Base-by-base conservation (phyloP, 2,797 vertebrate genomes). In the Dromococcyx pavoninus region DNA sequence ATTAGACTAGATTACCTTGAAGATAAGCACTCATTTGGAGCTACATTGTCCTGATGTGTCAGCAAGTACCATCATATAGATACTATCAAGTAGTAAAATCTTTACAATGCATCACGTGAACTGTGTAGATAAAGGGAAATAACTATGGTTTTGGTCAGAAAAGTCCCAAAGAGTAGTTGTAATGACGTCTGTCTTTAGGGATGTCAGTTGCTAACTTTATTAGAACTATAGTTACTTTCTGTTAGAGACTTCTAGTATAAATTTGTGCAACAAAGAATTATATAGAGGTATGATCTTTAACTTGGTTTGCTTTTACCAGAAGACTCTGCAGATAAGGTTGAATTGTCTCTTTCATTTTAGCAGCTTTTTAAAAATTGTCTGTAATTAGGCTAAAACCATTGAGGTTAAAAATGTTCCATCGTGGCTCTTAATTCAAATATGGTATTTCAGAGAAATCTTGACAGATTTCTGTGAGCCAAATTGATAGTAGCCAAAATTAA, bases 21-120 rank as follows among this genome's bases (percentile, higher is more conserved):
- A 70, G 89, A 96, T 92, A 84, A 96, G 8, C 30, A 82, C 43
- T 33, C 54, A 17, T 80, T 89, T 73, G 72, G 83, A 83, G 21
- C n/a, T 69, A 16, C 43, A 32, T 79, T 60, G 50, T 93, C 71
- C 54, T 89, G 75, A 39, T 75, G 15, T 81, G 88, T 95, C 95
- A 93, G 83, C 83, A 39, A 86, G 54, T 83, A 64, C 74, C 67
- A 25, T 48, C 74, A 43, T 39, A 24, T 43, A 73, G 81, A 83
- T 54, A 10, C 41, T 76, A 91, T 80, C 71, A 66, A 27, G 79
- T 79, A 88, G 75, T 94, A 91, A 94, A 95, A 86, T 89, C 90
- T 95, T 92, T 92, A 92, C 25, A 60, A 41, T 18, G 5, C 19
- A 57, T 74, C 54, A 77, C 25, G 6, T 95, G 79, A 79, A 57